Evolutionary conservation across 2,797 vertebrate genomes (phyloP).

Genomic region (Simalia tracyae): DNA sequence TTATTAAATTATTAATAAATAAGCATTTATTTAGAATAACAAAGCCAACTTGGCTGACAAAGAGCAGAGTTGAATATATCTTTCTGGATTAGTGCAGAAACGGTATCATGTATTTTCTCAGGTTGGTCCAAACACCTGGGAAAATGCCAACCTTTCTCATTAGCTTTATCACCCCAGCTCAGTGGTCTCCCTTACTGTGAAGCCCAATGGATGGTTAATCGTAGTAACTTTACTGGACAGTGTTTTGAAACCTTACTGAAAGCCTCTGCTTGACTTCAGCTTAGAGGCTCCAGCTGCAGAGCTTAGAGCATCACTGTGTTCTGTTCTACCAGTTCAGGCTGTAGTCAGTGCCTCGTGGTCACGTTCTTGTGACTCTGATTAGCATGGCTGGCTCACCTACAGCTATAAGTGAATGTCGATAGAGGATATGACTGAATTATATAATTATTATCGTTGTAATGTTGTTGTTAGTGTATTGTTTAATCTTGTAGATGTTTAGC

Average conservation of each 20-base stretch:
- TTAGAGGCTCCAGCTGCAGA: background rate
- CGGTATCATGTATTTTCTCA: background rate
- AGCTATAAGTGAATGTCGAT: background rate
- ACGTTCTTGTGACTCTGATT: background rate
- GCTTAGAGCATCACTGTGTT: background rate
- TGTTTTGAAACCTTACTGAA: background rate
- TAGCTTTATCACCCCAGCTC: background rate
- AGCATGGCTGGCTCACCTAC: background rate
- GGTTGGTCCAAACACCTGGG: background rate
- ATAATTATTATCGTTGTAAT: background rate
- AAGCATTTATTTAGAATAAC: background rate
- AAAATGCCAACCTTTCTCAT: background rate
- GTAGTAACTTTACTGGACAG: background rate
- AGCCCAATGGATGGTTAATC: background rate
- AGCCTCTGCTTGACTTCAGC: background rate
- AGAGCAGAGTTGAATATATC: background rate
- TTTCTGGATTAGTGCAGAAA: background rate
- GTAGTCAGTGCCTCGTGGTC: background rate
- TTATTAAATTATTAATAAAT: background rate
- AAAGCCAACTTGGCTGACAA: background rate
- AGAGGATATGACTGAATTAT: background rate
- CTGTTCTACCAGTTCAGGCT: background rate
- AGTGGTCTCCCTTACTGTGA: background rate
- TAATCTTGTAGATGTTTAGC: background rate
- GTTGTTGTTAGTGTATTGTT: background rate